Conservation (phyloP, 1,140 invertebrate species). For the Dinothrombium tinctorium region DNA sequence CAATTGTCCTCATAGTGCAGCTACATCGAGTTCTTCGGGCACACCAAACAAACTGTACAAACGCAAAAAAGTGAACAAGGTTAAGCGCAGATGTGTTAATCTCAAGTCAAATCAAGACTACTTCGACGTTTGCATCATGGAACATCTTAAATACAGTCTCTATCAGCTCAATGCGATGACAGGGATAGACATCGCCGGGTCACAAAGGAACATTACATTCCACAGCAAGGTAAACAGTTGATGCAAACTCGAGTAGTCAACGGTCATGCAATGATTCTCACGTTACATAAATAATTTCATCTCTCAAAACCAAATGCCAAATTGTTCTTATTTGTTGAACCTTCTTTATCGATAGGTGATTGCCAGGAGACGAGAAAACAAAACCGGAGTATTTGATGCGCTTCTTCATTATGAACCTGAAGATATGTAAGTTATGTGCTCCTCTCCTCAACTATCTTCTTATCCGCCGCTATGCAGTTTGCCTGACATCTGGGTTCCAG, state of each 20-base stretch:
- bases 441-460: too few species aligned
- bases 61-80: slow-evolving; percentile 1
- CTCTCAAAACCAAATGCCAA: not conserved
- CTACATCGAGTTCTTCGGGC: not conserved
- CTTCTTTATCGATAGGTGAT: slow-evolving; percentile 10
- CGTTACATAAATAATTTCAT: not conserved
- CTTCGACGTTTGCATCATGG: slow-evolving; percentile 65
- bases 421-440: too few species aligned
- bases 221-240: slow-evolving; percentile 32
- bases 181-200: slow-evolving; percentile 32
- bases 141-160: slow-evolving; percentile 40
- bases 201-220: slow-evolving; percentile 30
- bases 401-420: slow-evolving; percentile 39
- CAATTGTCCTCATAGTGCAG: not conserved
- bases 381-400: slow-evolving; percentile 32
- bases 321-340: slow-evolving; percentile 8
- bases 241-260: too few species aligned
- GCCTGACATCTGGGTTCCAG: slow-evolving; percentile 17
- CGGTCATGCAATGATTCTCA: too few species aligned
- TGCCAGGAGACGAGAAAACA: slow-evolving; percentile 28
- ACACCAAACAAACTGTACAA: slow-evolving; percentile 2
- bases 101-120: slow-evolving; percentile 31
- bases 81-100: not conserved
- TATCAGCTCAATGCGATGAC: slow-evolving; percentile 31
- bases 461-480: too few species aligned